phyloP scores from a whole-genome alignment of 2,113 vertebrate species.

The Gallinago paraguaiae region DNA sequence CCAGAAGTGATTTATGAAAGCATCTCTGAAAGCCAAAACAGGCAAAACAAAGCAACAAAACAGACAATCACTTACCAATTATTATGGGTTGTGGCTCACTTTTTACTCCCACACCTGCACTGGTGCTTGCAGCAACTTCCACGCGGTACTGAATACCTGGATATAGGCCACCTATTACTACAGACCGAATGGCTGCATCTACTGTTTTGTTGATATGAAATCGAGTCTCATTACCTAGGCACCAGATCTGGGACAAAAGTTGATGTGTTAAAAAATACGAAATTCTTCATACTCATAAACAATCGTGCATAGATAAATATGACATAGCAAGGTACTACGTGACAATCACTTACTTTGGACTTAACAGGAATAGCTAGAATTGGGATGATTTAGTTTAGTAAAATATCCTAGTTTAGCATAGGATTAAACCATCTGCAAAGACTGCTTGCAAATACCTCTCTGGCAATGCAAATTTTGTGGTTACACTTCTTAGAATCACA shows the following conservation, averaged over 20 bases:
- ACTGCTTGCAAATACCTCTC: background rate
- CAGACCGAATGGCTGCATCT: conserved; percentile 94
- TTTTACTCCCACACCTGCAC: conserved; percentile 92
- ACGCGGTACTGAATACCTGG: conserved; percentile 92
- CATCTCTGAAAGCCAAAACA: background rate
- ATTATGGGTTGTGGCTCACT: conserved; percentile 93
- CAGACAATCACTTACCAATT: conserved; percentile 83
- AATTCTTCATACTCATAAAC: background rate
- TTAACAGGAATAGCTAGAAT: background rate
- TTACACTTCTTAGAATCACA: background rate
- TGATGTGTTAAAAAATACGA: background rate
- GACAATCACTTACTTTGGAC: background rate
- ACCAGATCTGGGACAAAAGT: conserved; percentile 89
- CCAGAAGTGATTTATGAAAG: background rate
- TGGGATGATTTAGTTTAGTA: background rate
- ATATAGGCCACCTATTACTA: conserved; percentile 94
- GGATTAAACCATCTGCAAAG: background rate
- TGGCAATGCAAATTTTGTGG: background rate
- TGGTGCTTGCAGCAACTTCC: conserved; percentile 96
- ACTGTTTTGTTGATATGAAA: conserved; percentile 99
- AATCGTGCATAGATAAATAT: accelerated
- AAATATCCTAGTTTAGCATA: background rate
- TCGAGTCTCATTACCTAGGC: conserved; percentile 94
- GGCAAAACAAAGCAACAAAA: background rate
- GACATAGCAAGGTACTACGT: background rate